phyloP scores from a whole-genome alignment of 2,888 invertebrate species.

The Ditylenchus weischeri region DNA sequence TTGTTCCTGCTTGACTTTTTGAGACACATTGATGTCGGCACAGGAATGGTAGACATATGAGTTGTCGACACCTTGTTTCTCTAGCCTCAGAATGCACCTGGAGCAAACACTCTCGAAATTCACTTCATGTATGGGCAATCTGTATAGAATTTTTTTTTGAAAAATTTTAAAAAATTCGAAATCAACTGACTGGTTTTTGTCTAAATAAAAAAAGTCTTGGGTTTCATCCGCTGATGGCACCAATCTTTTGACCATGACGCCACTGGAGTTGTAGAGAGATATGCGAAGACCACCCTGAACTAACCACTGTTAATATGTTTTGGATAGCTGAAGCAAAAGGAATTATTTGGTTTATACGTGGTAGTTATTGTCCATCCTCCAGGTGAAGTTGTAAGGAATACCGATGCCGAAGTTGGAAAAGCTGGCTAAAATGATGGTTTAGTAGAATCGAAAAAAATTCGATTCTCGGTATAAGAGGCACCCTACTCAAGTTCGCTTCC shows the following conservation, averaged over 20 bases:
- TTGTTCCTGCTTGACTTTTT: constrained; percentile 63
- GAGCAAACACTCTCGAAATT: constrained; percentile 39
- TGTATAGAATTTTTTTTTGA: constrained; percentile 16
- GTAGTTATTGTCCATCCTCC: constrained; percentile 40
- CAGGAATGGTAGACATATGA: constrained; percentile 73
- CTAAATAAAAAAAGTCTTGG: constrained; percentile 26
- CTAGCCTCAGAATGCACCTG: constrained; percentile 77
- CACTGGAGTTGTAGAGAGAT: constrained; percentile 38
- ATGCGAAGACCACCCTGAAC: constrained; percentile 41
- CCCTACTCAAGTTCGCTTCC: too few relatives aligned
- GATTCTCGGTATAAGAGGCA: too few relatives aligned
- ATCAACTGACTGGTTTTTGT: constrained; percentile 12
- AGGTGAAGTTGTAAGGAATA: constrained; percentile 33
- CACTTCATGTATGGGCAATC: constrained; percentile 30
- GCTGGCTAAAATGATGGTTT: constrained; percentile 15
- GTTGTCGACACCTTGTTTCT: constrained; percentile 80
- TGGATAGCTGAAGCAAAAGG: neutral
- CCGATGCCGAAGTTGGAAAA: constrained; percentile 12
- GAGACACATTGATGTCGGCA: constrained; percentile 71
- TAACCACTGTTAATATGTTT: neutral
- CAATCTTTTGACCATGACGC: constrained; percentile 40
- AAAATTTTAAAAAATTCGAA: neutral
- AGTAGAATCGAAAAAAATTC: neutral
- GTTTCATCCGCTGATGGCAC: constrained; percentile 29
- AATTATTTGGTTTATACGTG: constrained; percentile 28